Evolutionary conservation across 2,113 vertebrate genomes (phyloP), one percentile per base, ranked within the genome.

Genomic region (Ibidorhyncha struthersii): DNA sequence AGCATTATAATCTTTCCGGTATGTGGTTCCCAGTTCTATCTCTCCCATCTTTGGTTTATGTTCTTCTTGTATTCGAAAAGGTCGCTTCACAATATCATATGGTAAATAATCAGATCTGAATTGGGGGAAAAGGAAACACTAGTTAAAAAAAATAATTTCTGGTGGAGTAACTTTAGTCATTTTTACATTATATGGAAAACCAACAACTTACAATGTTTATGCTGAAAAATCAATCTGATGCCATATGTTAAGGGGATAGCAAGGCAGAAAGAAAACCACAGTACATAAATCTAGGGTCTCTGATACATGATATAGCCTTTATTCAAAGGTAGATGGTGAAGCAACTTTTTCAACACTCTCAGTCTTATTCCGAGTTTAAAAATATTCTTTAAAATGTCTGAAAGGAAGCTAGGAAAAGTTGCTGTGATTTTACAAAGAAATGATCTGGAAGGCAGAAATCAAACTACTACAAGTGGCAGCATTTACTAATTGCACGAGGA

Each of bases 51-150:
- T 97, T 22, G 98, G 98, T 94, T 98, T 98, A 38, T 98, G 97
- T 74, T 98, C 97, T 66, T 93, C 95, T 34, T 97, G 98, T 29
- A 71, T 66, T 17, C 43, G 97, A 62, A 85, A 72, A 74, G 97
- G 98, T 41, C 92, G 98, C 26, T 80, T 93, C 73, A 96, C 84
- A 66, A 98, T 91, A 65, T 98, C 96, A 47, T 99, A 98, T 8
- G 98, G 98, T 77, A 98, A 76, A 91, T 98, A 99, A 97, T 99
- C 99, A 15, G 98, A 98, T 69, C 99, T 99, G 95, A 93, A 97
- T 95, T 61, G 91, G 30, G 69, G 25, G 80, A 70, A 94, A 87
- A 89, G 45, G 58, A 90, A 96, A 93, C n/a, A 82, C 11, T 40
- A 38, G 53, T 96, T 93, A 85, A 81, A 45, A 45, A 45, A 45